phyloP scores from a whole-genome alignment of 2,113 vertebrate genomes.

The Xiphias gladius region DNA sequence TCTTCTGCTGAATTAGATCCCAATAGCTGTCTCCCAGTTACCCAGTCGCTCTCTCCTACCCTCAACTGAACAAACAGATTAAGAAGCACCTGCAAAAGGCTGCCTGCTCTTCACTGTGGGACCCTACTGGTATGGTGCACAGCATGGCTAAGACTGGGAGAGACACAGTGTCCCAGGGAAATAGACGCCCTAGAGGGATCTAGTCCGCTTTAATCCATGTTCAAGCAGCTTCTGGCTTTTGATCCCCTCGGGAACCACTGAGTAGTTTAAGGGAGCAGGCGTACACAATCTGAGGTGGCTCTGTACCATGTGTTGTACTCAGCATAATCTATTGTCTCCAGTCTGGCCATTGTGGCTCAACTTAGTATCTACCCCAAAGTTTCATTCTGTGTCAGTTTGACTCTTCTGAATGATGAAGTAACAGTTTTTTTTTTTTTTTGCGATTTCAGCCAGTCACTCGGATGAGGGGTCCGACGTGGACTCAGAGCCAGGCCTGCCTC shows the following conservation, averaged over 20 bases:
- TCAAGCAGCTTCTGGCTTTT: slow-evolving; percentile 82
- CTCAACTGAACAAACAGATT: slow-evolving; percentile 84
- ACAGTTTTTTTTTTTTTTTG: slow-evolving; percentile 46
- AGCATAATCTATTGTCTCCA: slow-evolving; percentile 60
- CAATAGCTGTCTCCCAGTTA: slow-evolving; percentile 75
- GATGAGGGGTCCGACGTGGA: slow-evolving; percentile 98
- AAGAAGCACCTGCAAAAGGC: slow-evolving; percentile 82
- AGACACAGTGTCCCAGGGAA: slow-evolving; percentile 76
- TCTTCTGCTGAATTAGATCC: slow-evolving; percentile 84
- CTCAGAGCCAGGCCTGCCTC: slow-evolving; percentile 95
- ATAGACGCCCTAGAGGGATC: slow-evolving; percentile 74
- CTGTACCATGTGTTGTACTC: slow-evolving; percentile 67
- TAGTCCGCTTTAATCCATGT: slow-evolving; percentile 79
- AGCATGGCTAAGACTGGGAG: slow-evolving; percentile 73
- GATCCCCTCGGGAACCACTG: slow-evolving; percentile 76
- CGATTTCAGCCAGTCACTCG: slow-evolving; percentile 90
- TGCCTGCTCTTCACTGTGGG: slow-evolving; percentile 51
- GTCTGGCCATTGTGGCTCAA: slow-evolving; percentile 44
- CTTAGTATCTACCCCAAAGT: slow-evolving; percentile 27
- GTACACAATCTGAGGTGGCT: slow-evolving; percentile 73
- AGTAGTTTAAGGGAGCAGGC: slow-evolving; percentile 73
- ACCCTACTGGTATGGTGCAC: slow-evolving; percentile 66
- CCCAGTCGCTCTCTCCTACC: slow-evolving; percentile 62
- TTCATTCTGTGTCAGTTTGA: slow-evolving; percentile 13
- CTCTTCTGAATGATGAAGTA: slow-evolving; percentile 30